Evolutionary conservation across 2,888 invertebrate species (phyloP), one percentile per base, ranked within the genome.

Genomic region (Tuberolachnus salignus): DNA sequence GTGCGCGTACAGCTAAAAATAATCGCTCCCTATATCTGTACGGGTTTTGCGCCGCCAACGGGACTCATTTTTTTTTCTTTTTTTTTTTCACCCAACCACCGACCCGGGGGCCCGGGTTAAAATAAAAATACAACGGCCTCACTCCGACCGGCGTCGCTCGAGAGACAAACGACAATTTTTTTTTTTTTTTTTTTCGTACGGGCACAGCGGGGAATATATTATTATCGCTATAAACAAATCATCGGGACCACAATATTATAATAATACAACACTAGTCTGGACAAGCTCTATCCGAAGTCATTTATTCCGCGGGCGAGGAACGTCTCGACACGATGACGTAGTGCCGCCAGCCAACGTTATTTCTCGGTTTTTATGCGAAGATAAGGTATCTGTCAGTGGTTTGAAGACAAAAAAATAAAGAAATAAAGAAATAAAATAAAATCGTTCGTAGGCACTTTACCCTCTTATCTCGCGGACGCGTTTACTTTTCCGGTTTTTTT

Each of bases 271-370:
- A 34, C 34, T n/a, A 53, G 19, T 34, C n/a, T 19, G 34, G 53
- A 69, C 53, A 70, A 57, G 10, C 21, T 57, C 23, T 70, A 70
- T 57, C 70, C 55, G 16, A 69, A 69, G 70, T 57, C 55, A 57
- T 70, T 57, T 70, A 44, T 70, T 57, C 55, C 10, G 16, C 55
- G 10, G 16, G n/a, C 11, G 21, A 57, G 44, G 21, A 44, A 57
- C 44, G 55, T 55, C 21, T 57, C 1, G 16, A 57, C 21, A 16
- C 21, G 34, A 34, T 34, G 34, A 34, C 34, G 16, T 11, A 57
- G 21, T 21, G 13, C 16, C 44, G 55, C 34, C 34, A 34, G 34
- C 6, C 34, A 34, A 70, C 55, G 16, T 21, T 57, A 44, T 70
- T 44, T 44, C 23, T 55, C 16, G 55, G 44, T 44, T 21, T 21